Evolutionary conservation across 2,113 vertebrate genomes (phyloP).

Genomic region (Labrus mixtus): DNA sequence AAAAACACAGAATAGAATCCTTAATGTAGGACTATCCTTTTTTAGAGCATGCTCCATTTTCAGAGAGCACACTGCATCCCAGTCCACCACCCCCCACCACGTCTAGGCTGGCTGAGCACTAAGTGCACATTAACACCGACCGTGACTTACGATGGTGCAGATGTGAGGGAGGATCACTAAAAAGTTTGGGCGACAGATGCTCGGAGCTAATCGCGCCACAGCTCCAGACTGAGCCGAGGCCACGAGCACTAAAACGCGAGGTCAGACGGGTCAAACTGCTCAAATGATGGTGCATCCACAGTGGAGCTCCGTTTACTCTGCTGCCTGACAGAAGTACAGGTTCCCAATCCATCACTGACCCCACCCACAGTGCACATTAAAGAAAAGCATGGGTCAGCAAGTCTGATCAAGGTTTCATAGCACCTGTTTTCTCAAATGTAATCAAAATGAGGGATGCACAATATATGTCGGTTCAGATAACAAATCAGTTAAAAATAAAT

Average conservation of each 20-base stretch:
- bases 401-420: not conserved
- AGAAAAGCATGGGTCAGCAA: not conserved
- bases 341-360: conserved; percentile 2
- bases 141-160: conserved; percentile 60
- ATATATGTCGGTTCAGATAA: no score
- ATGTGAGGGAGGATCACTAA: conserved; percentile 71
- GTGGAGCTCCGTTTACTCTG: conserved; percentile 30
- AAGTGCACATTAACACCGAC: conserved; percentile 57
- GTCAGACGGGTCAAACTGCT: conserved; percentile 73
- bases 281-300: conserved; percentile 56
- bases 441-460: no score
- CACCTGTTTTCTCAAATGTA: no score
- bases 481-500: no score
- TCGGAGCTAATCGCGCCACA: conserved; percentile 47
- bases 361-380: not conserved
- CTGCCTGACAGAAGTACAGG: conserved; percentile 42
- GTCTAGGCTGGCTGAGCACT: conserved; percentile 28
- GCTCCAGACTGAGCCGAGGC: conserved; percentile 64
- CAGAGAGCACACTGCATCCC: conserved; percentile 13
- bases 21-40: conserved; percentile 1
- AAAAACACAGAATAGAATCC: conserved; percentile 1
- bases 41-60: conserved; percentile 33
- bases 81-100: conserved; percentile 4
- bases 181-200: conserved; percentile 70
- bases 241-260: conserved; percentile 51